These are phyloP conservation scores for Bungarus multicinctus DNA, from an alignment of 2,113 vertebrate species.

Conservation along the genomic window DNA sequence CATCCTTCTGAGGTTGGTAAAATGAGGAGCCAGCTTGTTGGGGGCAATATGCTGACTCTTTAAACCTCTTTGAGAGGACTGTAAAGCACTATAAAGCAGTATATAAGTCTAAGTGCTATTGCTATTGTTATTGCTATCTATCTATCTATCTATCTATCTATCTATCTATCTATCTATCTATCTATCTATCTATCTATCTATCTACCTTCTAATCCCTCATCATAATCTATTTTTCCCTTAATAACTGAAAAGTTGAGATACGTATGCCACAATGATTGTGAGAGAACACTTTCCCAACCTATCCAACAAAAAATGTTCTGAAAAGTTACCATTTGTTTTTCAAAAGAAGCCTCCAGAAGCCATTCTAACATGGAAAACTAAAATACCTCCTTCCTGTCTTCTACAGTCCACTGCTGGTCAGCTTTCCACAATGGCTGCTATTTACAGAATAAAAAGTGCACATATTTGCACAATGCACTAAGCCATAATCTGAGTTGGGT, in stretches of 20 bases:
- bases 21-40: too few relatives aligned
- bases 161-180: too few relatives aligned
- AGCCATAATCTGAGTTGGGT: neutral
- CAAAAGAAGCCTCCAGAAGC: neutral
- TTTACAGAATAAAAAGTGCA: neutral
- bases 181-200: too few relatives aligned
- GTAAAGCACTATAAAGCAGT: too few relatives aligned
- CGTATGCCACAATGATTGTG: neutral
- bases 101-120: too few relatives aligned
- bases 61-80: too few relatives aligned
- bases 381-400: neutral
- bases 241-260: neutral
- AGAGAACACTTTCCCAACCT: neutral
- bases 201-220: neutral
- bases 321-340: neutral
- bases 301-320: neutral
- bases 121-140: too few relatives aligned
- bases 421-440: neutral
- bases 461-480: neutral
- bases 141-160: too few relatives aligned
- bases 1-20: too few relatives aligned
- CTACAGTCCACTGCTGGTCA: neutral
- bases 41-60: too few relatives aligned
- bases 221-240: neutral
- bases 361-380: neutral